Evolutionary conservation across 2,113 vertebrate genomes (phyloP).

Genomic region (Felis chaus): DNA sequence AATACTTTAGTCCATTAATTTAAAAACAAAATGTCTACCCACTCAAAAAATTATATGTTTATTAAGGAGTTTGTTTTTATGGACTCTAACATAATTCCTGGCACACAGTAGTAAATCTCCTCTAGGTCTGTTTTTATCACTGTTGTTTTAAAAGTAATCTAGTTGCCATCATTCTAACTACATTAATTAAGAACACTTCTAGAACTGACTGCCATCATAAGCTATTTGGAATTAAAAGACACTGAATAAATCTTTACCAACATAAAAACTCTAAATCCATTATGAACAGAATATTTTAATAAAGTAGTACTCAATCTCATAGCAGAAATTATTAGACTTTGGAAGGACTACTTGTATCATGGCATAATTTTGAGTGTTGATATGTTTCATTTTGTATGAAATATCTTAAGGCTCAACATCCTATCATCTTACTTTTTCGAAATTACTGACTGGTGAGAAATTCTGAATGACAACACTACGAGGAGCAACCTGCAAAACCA

Average conservation of each 20-base stretch:
- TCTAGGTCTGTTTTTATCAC: slow-evolving; percentile 31
- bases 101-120: not conserved
- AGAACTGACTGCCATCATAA: not conserved
- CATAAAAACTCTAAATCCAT: slow-evolving; percentile 27
- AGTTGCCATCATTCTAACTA: not conserved
- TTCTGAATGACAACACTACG: not conserved
- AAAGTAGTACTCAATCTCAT: not conserved
- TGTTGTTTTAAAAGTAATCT: slow-evolving; percentile 30
- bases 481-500: not conserved
- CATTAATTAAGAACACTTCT: not conserved
- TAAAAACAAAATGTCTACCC: slow-evolving; percentile 37
- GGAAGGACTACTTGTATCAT: not conserved
- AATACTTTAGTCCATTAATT: slow-evolving; percentile 19
- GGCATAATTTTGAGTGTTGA: not conserved
- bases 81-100: not conserved
- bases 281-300: slow-evolving; percentile 43
- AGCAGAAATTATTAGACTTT: slow-evolving; percentile 23
- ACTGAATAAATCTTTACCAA: slow-evolving; percentile 34
- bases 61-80: slow-evolving; percentile 36
- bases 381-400: not conserved
- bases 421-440: not conserved
- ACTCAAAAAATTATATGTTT: slow-evolving; percentile 38
- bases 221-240: not conserved
- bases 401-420: not conserved
- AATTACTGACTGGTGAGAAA: not conserved